These are phyloP conservation scores for Sturmia bella DNA, from an alignment of 2,888 invertebrate genomes.

Conservation along the genomic window DNA sequence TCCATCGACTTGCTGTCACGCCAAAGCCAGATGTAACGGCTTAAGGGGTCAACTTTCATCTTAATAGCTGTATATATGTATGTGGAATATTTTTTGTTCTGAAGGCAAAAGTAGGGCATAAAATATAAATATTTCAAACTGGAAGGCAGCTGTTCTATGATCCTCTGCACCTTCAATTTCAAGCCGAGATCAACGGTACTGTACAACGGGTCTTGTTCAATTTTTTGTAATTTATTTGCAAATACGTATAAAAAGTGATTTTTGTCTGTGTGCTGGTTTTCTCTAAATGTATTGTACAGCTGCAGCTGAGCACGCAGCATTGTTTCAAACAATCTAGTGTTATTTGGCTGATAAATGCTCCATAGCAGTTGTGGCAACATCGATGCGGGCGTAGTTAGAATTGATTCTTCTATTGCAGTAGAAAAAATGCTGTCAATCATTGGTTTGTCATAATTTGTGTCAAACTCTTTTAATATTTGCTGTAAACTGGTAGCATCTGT, in stretches of 20 bases:
- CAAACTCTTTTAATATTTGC: slow-evolving; percentile 10
- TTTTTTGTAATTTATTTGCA: slow-evolving; percentile 32
- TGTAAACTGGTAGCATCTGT: not conserved
- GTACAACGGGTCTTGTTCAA: slow-evolving; percentile 13
- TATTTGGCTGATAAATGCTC: slow-evolving; percentile 24
- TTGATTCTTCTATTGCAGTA: slow-evolving; percentile 21
- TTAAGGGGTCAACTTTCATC: slow-evolving; percentile 38
- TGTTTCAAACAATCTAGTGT: slow-evolving; percentile 9
- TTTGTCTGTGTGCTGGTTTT: slow-evolving; percentile 3
- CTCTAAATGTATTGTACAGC: not conserved
- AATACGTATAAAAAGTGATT: slow-evolving; percentile 17
- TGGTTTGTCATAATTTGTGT: not conserved
- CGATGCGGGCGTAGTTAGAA: not conserved
- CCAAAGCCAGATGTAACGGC: slow-evolving; percentile 62
- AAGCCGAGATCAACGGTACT: not conserved
- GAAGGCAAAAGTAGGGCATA: slow-evolving; percentile 52
- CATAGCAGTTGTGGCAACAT: slow-evolving; percentile 24
- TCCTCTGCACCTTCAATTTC: slow-evolving; percentile 28
- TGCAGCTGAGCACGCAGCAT: slow-evolving; percentile 40
- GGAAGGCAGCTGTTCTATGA: slow-evolving; percentile 14
- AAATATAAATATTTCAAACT: slow-evolving; percentile 57
- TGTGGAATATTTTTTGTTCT: slow-evolving; percentile 41
- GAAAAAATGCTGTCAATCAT: slow-evolving; percentile 38
- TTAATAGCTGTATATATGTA: slow-evolving; percentile 52
- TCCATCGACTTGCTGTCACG: slow-evolving; percentile 47